Percentiles rank a stretch among this genome's conserved stretches.
phyloP scores from a whole-genome alignment of 2,113 vertebrate genomes.

The Willisornis vidua region DNA sequence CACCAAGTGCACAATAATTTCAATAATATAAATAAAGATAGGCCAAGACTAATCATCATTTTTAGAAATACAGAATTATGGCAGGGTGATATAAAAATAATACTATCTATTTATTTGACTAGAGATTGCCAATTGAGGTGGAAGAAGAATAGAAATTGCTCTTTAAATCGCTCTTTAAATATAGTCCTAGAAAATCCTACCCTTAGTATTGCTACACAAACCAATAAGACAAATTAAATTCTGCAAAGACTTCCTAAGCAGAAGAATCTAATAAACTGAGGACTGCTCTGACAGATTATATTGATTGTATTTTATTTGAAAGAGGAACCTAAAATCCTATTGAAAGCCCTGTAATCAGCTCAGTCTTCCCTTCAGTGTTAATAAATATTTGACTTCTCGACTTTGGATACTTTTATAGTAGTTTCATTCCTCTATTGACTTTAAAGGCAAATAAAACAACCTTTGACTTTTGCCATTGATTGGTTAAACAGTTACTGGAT shows the following conservation, averaged over 20 bases:
- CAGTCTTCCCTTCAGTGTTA: constrained; percentile 14
- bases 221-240: constrained; percentile 47
- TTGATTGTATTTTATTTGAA: constrained; percentile 55
- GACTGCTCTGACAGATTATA: background rate
- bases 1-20: background rate
- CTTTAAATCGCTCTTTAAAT: background rate
- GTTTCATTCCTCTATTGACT: constrained; percentile 73
- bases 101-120: background rate
- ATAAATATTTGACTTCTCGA: constrained; percentile 67
- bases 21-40: background rate
- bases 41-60: background rate
- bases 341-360: constrained; percentile 7
- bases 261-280: constrained; percentile 49
- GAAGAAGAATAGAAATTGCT: background rate
- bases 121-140: background rate
- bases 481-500: constrained; percentile 34
- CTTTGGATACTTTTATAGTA: constrained; percentile 70
- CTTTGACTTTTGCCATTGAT: constrained; percentile 78
- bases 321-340: background rate
- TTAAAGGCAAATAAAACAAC: constrained; percentile 64
- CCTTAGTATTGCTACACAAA: background rate
- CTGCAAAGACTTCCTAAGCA: constrained; percentile 1
- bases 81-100: background rate
- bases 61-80: background rate
- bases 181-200: background rate